Evolutionary conservation across 2,888 invertebrate species (phyloP).

Genomic region (Ochropleura leucogaster): DNA sequence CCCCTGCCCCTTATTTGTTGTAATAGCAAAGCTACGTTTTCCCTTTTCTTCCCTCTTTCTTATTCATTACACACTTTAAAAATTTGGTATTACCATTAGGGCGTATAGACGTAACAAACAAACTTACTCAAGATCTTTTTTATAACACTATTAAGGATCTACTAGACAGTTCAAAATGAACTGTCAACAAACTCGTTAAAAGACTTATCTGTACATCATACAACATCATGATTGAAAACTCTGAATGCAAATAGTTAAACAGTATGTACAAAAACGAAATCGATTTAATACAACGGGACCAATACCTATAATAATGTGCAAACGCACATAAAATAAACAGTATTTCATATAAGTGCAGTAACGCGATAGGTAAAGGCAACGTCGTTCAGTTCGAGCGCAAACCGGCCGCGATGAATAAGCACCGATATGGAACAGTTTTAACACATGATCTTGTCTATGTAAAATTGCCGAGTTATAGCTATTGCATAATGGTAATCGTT

Average conservation of each 20-base stretch:
- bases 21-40: too few relatives aligned
- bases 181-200: background rate
- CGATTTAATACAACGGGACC: conserved; percentile 25
- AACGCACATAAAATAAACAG: conserved; percentile 43
- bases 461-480: conserved; percentile 61
- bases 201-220: background rate
- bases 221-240: background rate
- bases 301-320: conserved; percentile 13
- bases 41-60: too few relatives aligned
- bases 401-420: conserved; percentile 53
- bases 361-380: conserved; percentile 41
- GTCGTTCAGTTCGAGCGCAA: conserved; percentile 52
- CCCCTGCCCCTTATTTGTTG: too few relatives aligned
- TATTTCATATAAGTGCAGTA: conserved; percentile 49
- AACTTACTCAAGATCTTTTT: too few relatives aligned
- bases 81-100: too few relatives aligned
- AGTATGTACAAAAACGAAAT: conserved; percentile 6
- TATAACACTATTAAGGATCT: too few relatives aligned
- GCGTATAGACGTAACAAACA: too few relatives aligned
- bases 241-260: background rate
- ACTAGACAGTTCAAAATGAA: background rate
- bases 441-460: conserved; percentile 59
- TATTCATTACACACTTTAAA: too few relatives aligned
- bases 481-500: conserved; percentile 60
- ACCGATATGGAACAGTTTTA: conserved; percentile 49